Evolutionary conservation across 2,888 invertebrate genomes (phyloP), one percentile per base, ranked within the genome.

Genomic region (Andrena dorsata): DNA sequence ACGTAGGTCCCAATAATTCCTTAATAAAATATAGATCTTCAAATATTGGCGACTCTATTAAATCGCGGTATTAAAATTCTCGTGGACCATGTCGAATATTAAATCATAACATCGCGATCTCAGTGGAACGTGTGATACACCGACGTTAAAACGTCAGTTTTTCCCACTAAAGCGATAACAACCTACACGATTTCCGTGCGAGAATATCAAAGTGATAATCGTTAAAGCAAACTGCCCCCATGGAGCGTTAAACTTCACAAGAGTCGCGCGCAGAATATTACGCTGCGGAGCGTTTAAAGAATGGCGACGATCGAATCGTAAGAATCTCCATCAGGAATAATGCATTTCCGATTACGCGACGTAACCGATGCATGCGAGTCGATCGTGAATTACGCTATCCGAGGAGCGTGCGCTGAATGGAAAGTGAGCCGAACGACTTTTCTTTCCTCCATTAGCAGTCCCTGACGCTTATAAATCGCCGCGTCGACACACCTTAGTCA

Each of bases 291-390:
- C 53, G 10, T 56, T 56, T 56, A 23, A 56, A 56, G 16, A 56
- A 26, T 13, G 10, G 56, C 56, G 10, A 4, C 23, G 23, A 23
- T 13, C 10, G 30, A 60, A 60, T 6, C 13, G 30, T 28, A 47
- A 28, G 26, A 30, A n/a, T 49, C 47, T 26, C 16, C 10, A 56
- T 70, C 26, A 47, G 56, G 58, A 41, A 58, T 26, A 64, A 56
- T 58, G 32, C 16, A 7, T 32, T 72, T 72, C 64, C 32, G 47
- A 49, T 72, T 32, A 20, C 30, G 23, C 58, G 20, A 56, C 41
- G 41, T 32, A 56, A 30, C 41, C 7, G n/a, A 26, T 20, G 53
- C 23, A 23, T 41, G 23, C 26, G 41, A 71, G 20, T 49, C 28
- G 20, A 49, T n/a, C 28, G 13, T 13, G n/a, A 32, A 60, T 60